Percentiles rank a stretch among this genome's conserved stretches.
Evolutionary conservation across 2,113 vertebrate genomes (phyloP).

Genomic region (Ardeotis arabs): DNA sequence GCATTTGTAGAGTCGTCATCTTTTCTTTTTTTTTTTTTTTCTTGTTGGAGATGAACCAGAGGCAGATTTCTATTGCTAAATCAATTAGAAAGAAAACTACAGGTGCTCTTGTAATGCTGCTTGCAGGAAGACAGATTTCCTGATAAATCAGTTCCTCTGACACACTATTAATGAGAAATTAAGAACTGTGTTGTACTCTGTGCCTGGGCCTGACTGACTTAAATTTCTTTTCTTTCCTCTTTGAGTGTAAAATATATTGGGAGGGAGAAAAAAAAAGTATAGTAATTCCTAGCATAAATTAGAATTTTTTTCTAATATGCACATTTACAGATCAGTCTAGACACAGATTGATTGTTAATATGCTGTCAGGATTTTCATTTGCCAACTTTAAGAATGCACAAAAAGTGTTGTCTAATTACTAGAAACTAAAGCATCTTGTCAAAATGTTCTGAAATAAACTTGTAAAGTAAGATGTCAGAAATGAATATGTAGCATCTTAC

Average conservation of each 20-base stretch:
- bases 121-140: conserved; percentile 38
- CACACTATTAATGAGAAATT: conserved; percentile 57
- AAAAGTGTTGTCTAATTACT: neutral
- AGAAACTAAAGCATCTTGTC: neutral
- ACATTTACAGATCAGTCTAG: neutral
- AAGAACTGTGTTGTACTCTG: neutral
- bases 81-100: conserved; percentile 48
- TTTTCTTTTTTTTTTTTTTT: neutral
- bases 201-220: neutral
- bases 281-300: neutral
- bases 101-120: neutral
- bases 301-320: neutral
- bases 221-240: conserved; percentile 17
- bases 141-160: conserved; percentile 57
- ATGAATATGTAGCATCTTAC: neutral
- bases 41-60: neutral
- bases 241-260: neutral
- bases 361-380: neutral
- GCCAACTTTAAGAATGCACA: neutral
- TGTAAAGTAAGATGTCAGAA: neutral
- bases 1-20: neutral
- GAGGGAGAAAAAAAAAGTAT: too few relatives aligned
- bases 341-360: neutral
- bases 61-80: conserved; percentile 20
- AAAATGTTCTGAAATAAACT: neutral